Evolutionary conservation across 2,888 invertebrate species (phyloP), one percentile per base, ranked within the genome.

Genomic region (Volucella zonaria): DNA sequence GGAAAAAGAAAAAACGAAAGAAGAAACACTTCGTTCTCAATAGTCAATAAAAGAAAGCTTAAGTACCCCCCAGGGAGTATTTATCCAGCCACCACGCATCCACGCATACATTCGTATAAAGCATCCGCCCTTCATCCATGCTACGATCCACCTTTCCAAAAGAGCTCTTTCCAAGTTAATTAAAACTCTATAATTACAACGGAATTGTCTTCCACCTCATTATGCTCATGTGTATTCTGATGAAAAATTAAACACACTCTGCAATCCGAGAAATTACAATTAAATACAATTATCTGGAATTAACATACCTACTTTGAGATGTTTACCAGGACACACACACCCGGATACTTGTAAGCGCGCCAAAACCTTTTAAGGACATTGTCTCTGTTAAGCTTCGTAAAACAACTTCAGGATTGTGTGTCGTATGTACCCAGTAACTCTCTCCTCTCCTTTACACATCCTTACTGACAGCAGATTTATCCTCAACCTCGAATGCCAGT

Each of bases 201-300:
- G 59, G 62, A 77, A 82, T 77, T 58, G 67, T 83, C 62, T 68
- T 66, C 61, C 62, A 62, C 67, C 67, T 74, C 78, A 68, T 82
- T 78, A 68, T 70, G 47, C 64, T 70, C 62, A 73, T 79, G 79
- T 74, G 74, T 70, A 66, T 52, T 15, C 49, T 79, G 51, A 64
- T 74, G 78, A 78, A 78, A 82, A 79, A 79, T 77, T 64, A 70
- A 62, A 62, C 68, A 82, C 67, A 56, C 78, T 82, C 73, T 68
- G 70, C 74, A 83, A 79, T 83, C 66, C 79, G 52, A 80, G 75
- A 80, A 76, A 80, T 75, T 83, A 79, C 83, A 83, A 83, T 83
- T 83, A 83, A 83, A 79, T 75, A 83, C 75, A 79, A 85, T 85
- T 85, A 81, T 81, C 76, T 77, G 74, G 80, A 76, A 81, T 77